These are phyloP conservation scores for Passer montanus DNA, from an alignment of 2,113 vertebrate species.

Conservation along the genomic window DNA sequence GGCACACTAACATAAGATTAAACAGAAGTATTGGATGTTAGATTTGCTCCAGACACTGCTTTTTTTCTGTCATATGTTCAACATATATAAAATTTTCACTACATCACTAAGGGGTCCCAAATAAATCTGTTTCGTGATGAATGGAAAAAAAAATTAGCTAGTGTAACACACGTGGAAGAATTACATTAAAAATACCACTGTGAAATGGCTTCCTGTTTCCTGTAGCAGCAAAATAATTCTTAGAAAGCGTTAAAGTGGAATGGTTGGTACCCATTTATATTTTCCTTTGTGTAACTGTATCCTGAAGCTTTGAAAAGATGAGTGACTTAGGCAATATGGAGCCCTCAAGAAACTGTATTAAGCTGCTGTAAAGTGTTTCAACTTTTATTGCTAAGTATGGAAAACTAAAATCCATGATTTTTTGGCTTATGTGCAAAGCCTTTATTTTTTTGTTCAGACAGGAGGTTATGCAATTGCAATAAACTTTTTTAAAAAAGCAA, in stretches of 20 bases:
- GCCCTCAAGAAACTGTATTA: slow-evolving; percentile 9
- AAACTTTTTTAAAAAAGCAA: neutral
- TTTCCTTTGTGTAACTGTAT: slow-evolving; percentile 31
- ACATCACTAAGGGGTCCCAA: slow-evolving; percentile 5
- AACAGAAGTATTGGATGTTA: slow-evolving; percentile 18
- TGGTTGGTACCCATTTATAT: neutral
- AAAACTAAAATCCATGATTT: slow-evolving; percentile 41
- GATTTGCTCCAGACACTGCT: slow-evolving; percentile 28
- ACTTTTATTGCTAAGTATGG: slow-evolving; percentile 38
- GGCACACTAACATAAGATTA: neutral
- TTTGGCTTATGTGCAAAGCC: slow-evolving; percentile 15
- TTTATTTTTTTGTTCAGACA: slow-evolving; percentile 8
- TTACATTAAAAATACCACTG: slow-evolving; percentile 6
- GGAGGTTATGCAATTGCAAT: neutral
- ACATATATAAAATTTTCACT: slow-evolving; percentile 55
- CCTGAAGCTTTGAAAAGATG: slow-evolving; percentile 16
- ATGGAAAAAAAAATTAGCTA: neutral
- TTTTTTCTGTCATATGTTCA: slow-evolving; percentile 31
- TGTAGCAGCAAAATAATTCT: slow-evolving; percentile 11
- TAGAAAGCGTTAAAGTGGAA: slow-evolving; percentile 27
- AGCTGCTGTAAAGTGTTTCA: slow-evolving; percentile 34
- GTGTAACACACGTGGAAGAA: neutral
- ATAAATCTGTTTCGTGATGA: slow-evolving; percentile 39
- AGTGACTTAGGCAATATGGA: slow-evolving; percentile 4
- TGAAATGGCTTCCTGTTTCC: slow-evolving; percentile 22